These are phyloP conservation scores for Erpetoichthys calabaricus DNA, from an alignment of 2,797 vertebrate genomes.

Conservation along the genomic window DNA sequence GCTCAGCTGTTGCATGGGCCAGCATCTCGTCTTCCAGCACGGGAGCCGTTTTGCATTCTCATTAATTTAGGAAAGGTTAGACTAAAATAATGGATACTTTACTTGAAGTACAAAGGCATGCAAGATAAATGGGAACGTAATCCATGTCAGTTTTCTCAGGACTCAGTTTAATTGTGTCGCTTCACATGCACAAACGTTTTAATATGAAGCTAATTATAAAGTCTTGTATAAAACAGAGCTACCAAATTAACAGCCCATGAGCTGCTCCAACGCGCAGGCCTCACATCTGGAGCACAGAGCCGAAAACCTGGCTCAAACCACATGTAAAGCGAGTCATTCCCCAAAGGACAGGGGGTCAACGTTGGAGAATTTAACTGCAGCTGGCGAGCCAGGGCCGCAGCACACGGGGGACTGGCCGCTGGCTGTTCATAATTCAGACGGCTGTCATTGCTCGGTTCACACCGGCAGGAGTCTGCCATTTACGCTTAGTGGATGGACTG, in stretches of 20 bases:
- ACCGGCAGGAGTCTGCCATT: too few species aligned
- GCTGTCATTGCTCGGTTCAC: too few species aligned
- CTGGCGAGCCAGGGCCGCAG: too few species aligned
- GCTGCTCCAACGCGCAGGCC: neutral
- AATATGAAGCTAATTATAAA: slow-evolving; percentile 8
- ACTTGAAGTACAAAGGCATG: neutral
- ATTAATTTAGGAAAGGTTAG: too few species aligned
- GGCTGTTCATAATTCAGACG: too few species aligned
- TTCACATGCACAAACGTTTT: neutral
- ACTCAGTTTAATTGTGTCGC: neutral
- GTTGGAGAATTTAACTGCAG: neutral
- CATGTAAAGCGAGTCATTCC: slow-evolving; percentile 5
- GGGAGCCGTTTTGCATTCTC: too few species aligned
- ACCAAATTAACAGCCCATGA: neutral
- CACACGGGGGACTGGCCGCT: too few species aligned
- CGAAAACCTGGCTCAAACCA: slow-evolving; percentile 4
- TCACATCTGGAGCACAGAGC: slow-evolving; percentile 17
- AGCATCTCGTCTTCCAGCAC: too few species aligned
- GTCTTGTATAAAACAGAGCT: neutral
- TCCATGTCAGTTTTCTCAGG: neutral
- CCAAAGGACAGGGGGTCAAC: slow-evolving; percentile 6
- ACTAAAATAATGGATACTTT: too few species aligned
- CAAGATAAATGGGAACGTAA: neutral
- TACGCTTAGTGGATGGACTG: too few species aligned
- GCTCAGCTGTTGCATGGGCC: too few species aligned